phyloP scores from a whole-genome alignment of 2,888 invertebrate species.

The Macrophya annulata region DNA sequence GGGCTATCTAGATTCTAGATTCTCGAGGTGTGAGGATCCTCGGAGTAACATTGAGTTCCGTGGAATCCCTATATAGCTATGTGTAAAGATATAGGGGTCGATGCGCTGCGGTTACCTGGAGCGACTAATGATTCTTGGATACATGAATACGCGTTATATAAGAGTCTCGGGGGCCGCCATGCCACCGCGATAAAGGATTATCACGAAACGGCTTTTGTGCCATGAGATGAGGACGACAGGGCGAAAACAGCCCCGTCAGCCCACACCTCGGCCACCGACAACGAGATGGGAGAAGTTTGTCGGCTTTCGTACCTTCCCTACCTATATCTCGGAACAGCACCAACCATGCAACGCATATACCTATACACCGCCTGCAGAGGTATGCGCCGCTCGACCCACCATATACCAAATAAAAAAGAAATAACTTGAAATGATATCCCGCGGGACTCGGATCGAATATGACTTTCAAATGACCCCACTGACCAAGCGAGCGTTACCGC shows the following conservation, averaged over 20 bases:
- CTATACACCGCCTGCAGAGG: conserved; percentile 32
- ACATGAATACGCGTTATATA: conserved; percentile 73
- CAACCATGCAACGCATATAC: neutral
- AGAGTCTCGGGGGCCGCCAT: conserved; percentile 62
- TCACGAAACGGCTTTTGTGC: conserved; percentile 65
- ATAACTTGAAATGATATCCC: conserved; percentile 51
- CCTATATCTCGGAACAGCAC: neutral
- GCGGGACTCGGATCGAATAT: conserved; percentile 41
- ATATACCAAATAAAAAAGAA: conserved; percentile 24
- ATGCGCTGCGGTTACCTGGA: conserved; percentile 56
- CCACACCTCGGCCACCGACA: conserved; percentile 46
- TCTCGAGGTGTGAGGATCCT: conserved; percentile 15
- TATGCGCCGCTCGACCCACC: conserved; percentile 35
- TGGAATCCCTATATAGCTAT: conserved; percentile 36
- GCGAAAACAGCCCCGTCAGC: conserved; percentile 55
- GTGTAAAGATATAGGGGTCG: conserved; percentile 31
- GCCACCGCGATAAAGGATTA: conserved; percentile 70
- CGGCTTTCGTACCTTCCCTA: conserved; percentile 35
- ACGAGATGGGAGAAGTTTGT: conserved; percentile 32
- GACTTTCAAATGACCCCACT: conserved; percentile 51
- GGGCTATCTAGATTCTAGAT: conserved; percentile 35
- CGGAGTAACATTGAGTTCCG: conserved; percentile 19
- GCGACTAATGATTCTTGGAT: conserved; percentile 70
- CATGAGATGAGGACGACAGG: conserved; percentile 55
- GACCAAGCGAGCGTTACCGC: conserved; percentile 25